phyloP scores from a whole-genome alignment of 2,888 invertebrate genomes.

The Lymantria monacha region DNA sequence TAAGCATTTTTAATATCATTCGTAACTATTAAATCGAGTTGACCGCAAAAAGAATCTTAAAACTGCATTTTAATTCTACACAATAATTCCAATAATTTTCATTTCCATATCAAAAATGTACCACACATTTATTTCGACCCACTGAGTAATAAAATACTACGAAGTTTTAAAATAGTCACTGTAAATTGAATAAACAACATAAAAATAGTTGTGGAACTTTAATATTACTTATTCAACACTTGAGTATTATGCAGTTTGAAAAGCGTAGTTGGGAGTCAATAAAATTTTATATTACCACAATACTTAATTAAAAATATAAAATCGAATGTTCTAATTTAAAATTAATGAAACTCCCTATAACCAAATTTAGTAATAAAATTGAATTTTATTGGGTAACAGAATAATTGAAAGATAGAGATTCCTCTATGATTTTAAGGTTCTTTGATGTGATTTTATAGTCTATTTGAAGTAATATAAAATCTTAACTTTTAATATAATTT shows the following conservation, averaged over 20 bases:
- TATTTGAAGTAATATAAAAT: not conserved
- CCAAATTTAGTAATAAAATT: conserved; percentile 23
- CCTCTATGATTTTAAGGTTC: conserved; percentile 6
- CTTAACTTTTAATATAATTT: not conserved
- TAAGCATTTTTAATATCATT: too few relatives aligned
- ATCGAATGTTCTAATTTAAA: conserved; percentile 37
- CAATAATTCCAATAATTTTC: conserved; percentile 6
- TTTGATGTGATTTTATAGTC: conserved; percentile 16
- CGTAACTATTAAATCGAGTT: too few relatives aligned
- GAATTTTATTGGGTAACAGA: conserved; percentile 27
- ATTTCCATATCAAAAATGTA: conserved; percentile 2
- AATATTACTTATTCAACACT: conserved; percentile 22
- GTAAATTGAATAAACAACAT: conserved; percentile 22
- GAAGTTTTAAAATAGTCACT: conserved; percentile 17
- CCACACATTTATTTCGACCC: conserved; percentile 5
- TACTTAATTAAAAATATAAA: conserved; percentile 39
- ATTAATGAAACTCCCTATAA: conserved; percentile 31
- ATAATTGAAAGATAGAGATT: conserved; percentile 12
- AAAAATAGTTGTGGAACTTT: conserved; percentile 15
- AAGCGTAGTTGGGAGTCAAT: conserved; percentile 23
- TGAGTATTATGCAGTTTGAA: conserved; percentile 16
- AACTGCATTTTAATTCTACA: conserved; percentile 2
- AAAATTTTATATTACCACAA: conserved; percentile 38
- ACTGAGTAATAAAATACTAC: conserved; percentile 11
- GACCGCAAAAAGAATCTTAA: not conserved